Base-by-base conservation (phyloP, 2,797 vertebrate genomes). In the Darevskia mixta region DNA sequence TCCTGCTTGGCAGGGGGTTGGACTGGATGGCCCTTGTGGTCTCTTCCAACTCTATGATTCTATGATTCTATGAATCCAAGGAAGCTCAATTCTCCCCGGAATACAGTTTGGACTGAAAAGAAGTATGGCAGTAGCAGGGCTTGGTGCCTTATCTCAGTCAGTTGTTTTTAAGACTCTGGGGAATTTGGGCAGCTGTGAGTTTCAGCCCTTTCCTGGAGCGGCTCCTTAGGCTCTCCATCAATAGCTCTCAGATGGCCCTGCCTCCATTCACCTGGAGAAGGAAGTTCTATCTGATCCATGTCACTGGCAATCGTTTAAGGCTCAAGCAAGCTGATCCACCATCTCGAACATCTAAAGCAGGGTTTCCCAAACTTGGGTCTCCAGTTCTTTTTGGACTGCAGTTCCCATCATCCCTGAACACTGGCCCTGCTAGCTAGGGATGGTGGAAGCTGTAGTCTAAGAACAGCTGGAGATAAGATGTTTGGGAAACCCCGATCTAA, bases 211-310 rank as follows among this genome's bases (percentile, higher is more conserved):
- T 29, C 6, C 64, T 23, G 41, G 10, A 69, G 75, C 29, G 9
- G 67, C 43, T 80, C 4, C 67, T 79, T 83, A 27, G 69, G 11
- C 18, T 71, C 58, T n/a, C 35, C 32, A 4, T 7, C 4, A 78
- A 69, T 32, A 85, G 61, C 45, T 90, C 69, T 58, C 66, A 81
- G 87, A 69, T 45, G 38, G 9, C 20, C 25, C 38, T 90, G 20
- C 0, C 23, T 2, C 69, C 11, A 25, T n/a, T 87, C 64, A 7
- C 49, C 45, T 79, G 15, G 69, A 25, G 85, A 77, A 72, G 49
- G 7, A 83, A 18, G 73, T 77, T 91, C 1, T 18, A 64, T 18
- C 20, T 87, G 5, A 83, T 73, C 29, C 78, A 55, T 58, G 45
- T 15, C 77, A 1, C 20, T 66, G 29, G n/a, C 35, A 78, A 55